Evolutionary conservation across 2,888 invertebrate species (phyloP), one percentile per base, ranked within the genome.

Genomic region (Calameuta idolon): DNA sequence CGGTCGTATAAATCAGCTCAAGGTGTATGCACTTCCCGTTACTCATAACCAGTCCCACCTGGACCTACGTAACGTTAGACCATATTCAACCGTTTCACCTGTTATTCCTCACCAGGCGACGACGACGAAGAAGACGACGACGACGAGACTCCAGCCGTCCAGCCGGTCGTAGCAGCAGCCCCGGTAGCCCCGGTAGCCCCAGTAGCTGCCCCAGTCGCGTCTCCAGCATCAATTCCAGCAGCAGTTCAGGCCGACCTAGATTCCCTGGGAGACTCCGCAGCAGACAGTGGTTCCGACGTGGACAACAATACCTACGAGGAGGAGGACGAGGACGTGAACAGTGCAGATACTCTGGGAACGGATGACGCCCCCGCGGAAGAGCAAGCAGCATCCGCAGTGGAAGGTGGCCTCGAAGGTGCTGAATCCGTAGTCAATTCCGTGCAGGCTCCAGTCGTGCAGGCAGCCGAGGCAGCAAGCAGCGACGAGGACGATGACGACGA

Each of bases 71-170:
- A 40, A 40, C 40, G 40, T 40, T 40, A 15, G 15, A 15, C 40
- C 15, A 5, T 40, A 15, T 15, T 40, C 40, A 40, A 40, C 40
- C 5, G 15, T 1, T 15, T 40, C 15, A 1, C 15, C 15, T 5
- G 12, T 40, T 15, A 1, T 15, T 40, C 40, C 15, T 15, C 40
- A 40, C 40, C 87, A 90, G 92, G 88, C 76, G 92, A 92, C 81
- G 94, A 95, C 75, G 95, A 95, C 79, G 94, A 94, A 75, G 94
- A 93, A 74, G 92, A 93, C 75, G 93, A 93, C 12, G 92, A 93
- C 75, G 94, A 93, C 71, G 92, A 92, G 12, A 91, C 90, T 40
- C 92, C 93, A 0, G 89, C 87, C 0, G 86, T 85, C 11, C 83
- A 85, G 75, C 83, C 84, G 11, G 80, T 85, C 4, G 69, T 69